These are phyloP conservation scores for Galeopterus variegatus DNA, from an alignment of 2,113 vertebrate species.

Conservation along the genomic window DNA sequence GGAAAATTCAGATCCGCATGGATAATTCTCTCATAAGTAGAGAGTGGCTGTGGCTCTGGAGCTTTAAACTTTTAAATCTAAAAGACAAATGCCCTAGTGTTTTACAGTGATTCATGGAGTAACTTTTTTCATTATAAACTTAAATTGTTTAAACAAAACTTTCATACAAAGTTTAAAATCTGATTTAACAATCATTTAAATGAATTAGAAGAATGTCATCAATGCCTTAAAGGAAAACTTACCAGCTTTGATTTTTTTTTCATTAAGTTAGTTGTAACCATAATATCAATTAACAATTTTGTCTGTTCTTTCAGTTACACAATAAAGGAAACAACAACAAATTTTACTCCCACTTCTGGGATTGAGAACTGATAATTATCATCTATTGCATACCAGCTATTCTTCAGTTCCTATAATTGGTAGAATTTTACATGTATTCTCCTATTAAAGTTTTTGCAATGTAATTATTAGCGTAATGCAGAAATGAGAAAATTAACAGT, in stretches of 20 bases:
- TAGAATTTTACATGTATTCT: conserved; percentile 12
- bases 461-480: neutral
- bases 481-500: neutral
- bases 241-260: neutral
- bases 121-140: conserved; percentile 44
- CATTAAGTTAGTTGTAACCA: neutral
- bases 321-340: neutral
- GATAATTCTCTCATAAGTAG: conserved; percentile 58
- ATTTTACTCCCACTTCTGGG: conserved; percentile 4
- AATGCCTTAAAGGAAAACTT: conserved; percentile 15
- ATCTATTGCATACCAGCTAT: neutral
- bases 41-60: conserved; percentile 32
- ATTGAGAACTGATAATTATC: neutral
- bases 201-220: neutral
- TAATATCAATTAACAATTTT: conserved; percentile 24
- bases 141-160: conserved; percentile 47
- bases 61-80: conserved; percentile 56
- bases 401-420: neutral
- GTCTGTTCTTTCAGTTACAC: neutral
- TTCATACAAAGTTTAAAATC: neutral
- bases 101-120: neutral
- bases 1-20: conserved; percentile 68
- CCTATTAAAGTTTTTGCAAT: neutral
- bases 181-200: neutral
- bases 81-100: conserved; percentile 48